Conservation (phyloP, 2,888 invertebrate species). For the Lasius fuliginosus region DNA sequence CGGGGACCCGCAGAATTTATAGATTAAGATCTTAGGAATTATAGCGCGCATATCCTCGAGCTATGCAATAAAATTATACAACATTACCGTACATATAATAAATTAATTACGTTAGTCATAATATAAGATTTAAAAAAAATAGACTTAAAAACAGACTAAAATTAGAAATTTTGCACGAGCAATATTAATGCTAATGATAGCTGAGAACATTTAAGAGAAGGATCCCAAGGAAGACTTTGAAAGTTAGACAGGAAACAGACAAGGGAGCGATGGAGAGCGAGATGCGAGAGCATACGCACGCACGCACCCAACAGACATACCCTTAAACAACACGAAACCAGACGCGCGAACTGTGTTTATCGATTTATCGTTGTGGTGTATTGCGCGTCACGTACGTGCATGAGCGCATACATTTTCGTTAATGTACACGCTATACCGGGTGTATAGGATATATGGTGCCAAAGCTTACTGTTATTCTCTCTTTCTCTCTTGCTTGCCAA, state of each 20-base stretch:
- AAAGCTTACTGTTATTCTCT: constrained; percentile 22
- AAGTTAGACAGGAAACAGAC: constrained; percentile 15
- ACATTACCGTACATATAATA: not conserved
- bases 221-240: constrained; percentile 4
- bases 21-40: not conserved
- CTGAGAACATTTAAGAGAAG: constrained; percentile 15
- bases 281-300: constrained; percentile 37
- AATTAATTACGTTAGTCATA: not conserved
- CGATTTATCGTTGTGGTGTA: constrained; percentile 75
- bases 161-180: not conserved
- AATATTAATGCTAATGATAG: constrained; percentile 2
- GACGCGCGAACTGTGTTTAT: constrained; percentile 63
- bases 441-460: constrained; percentile 38
- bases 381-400: constrained; percentile 62
- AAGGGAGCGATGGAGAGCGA: constrained; percentile 33
- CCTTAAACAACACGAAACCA: constrained; percentile 32
- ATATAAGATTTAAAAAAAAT: not conserved
- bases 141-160: not conserved
- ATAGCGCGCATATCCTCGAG: not conserved
- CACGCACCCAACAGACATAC: constrained; percentile 28
- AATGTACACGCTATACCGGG: constrained; percentile 49
- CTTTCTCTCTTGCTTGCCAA: not conserved
- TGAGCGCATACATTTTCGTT: constrained; percentile 51
- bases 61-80: not conserved
- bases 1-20: not conserved